phyloP scores from a whole-genome alignment of 92 coral and sea anemone species.

The Zoanthus sansibaricus region DNA sequence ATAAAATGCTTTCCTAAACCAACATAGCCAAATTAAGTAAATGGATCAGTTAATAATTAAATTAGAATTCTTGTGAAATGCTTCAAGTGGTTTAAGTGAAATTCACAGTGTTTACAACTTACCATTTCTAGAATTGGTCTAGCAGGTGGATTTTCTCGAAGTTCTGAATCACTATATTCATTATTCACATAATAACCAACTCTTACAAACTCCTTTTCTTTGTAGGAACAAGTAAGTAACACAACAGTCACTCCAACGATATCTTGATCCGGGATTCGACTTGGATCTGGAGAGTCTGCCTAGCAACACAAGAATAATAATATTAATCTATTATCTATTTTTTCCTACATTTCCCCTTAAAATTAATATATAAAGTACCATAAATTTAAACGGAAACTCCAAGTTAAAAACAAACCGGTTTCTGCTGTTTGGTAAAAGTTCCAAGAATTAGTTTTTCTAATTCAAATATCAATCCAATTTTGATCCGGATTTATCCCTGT shows the following conservation, averaged over 20 bases:
- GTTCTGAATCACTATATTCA: constrained; percentile 87
- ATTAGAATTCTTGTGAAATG: too few relatives aligned
- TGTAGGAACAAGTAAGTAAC: constrained; percentile 89
- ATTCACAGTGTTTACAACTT: neutral
- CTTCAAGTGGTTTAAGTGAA: too few relatives aligned
- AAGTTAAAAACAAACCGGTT: too few relatives aligned
- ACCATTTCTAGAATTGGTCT: constrained; percentile 94
- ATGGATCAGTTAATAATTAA: too few relatives aligned
- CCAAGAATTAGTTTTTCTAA: too few relatives aligned
- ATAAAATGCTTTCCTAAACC: too few relatives aligned
- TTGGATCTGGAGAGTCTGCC: constrained; percentile 97
- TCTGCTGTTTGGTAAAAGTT: too few relatives aligned
- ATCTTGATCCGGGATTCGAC: constrained; percentile 85
- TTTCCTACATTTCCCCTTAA: neutral
- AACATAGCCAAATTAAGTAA: too few relatives aligned
- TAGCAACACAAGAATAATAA: constrained; percentile 30
- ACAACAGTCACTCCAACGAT: constrained; percentile 95
- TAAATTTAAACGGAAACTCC: too few relatives aligned
- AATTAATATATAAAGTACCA: neutral
- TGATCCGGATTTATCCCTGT: too few relatives aligned
- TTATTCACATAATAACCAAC: constrained; percentile 98
- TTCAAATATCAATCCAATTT: too few relatives aligned
- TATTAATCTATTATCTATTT: too few relatives aligned
- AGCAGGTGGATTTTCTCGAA: constrained; percentile 96
- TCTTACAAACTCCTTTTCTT: constrained; percentile 90